Evolutionary conservation across 2,113 vertebrate species (phyloP), one percentile per base, ranked within the genome.

Genomic region (Vidua macroura): DNA sequence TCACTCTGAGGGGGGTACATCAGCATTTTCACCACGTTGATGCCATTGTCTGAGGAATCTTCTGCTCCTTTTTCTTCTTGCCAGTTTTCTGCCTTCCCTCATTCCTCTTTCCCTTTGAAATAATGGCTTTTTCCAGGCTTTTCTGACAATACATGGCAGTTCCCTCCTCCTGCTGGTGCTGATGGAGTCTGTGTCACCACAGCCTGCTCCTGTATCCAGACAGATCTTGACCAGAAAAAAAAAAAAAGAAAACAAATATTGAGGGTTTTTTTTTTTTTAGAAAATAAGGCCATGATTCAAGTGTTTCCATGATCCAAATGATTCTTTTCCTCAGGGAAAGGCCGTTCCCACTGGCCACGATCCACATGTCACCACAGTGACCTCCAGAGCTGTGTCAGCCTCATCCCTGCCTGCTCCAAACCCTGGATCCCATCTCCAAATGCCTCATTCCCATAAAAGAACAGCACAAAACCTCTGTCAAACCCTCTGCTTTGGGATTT

Each of bases 131-230:
- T 62, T n/a, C 75, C 62, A 35, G 46, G 18, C 51, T 70, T 62
- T 77, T 19, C 7, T 67, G 76, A 7, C 35, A 35, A 9, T 5
- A 0, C 9, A 1, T 59, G 49, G 56, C 58, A 48, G 0, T 49
- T 85, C 11, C 43, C 60, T 66, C 49, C 79, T 79, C 46, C 58
- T 68, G 52, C 12, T 74, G 37, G 10, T 31, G 52, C 74, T 59
- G 73, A 2, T 78, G 83, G 41, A 80, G 58, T 77, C 64, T 17
- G 22, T 73, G 75, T 73, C 43, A 39, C 67, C 79, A 39, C 72
- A 9, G 3, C 30, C 62, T 43, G 84, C 56, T 92, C 86, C 67
- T 5, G 1, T 15, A 33, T 35, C 43, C 59, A 22, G 9, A 27
- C 44, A 66, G 15, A 35, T 69, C 64, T 74, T 31, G 13, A 9